Percentiles rank a stretch among this genome's conserved stretches.
phyloP scores from a whole-genome alignment of 1,140 invertebrate genomes.

The Hylaeus volcanicus region DNA sequence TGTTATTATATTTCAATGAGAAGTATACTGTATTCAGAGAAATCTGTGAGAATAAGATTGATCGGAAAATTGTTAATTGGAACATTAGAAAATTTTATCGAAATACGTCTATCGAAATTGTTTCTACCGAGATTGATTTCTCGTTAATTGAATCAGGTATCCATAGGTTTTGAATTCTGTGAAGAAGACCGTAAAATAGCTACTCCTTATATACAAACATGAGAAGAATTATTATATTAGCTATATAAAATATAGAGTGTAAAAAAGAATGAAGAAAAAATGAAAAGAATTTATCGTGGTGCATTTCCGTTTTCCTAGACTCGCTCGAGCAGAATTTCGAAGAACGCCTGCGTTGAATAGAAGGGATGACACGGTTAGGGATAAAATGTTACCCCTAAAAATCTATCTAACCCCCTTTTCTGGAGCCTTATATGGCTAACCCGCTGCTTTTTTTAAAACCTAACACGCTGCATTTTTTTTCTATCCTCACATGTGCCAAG shows the following conservation, averaged over 20 bases:
- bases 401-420: constrained; percentile 71
- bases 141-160: background rate
- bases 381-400: constrained; percentile 67
- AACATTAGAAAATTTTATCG: no score
- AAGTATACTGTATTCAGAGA: no score
- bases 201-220: background rate
- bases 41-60: no score
- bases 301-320: constrained; percentile 63
- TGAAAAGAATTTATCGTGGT: constrained; percentile 6
- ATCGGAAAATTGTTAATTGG: no score
- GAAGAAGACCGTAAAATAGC: no score
- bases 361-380: constrained; percentile 69
- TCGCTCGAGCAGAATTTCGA: constrained; percentile 66
- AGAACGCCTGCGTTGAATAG: constrained; percentile 43
- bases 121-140: no score
- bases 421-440: constrained; percentile 61
- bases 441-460: constrained; percentile 62
- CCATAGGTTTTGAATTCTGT: background rate
- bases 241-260: background rate
- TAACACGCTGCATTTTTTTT: constrained; percentile 52
- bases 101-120: no score
- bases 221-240: background rate
- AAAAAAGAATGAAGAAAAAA: background rate
- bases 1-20: no score
- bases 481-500: constrained; percentile 51